phyloP scores from a whole-genome alignment of 2,888 invertebrate genomes.

The Osmoderma eremita region DNA sequence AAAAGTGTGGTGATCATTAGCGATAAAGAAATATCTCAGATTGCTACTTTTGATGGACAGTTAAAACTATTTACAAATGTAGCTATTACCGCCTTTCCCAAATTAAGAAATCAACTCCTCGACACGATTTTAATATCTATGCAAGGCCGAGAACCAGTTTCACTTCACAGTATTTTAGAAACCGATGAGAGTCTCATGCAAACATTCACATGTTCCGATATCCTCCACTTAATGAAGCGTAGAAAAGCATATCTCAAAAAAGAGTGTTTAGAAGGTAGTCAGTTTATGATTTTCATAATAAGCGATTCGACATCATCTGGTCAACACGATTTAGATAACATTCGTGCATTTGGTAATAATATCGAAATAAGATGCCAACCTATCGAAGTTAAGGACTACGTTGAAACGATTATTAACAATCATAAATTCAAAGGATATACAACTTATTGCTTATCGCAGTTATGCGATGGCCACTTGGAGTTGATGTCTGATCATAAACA shows the following conservation, averaged over 20 bases:
- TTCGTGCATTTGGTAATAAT: background rate
- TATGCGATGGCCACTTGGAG: background rate
- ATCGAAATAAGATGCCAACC: background rate
- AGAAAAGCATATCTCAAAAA: background rate
- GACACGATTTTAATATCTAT: background rate
- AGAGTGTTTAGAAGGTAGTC: background rate
- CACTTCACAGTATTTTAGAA: background rate
- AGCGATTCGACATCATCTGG: background rate
- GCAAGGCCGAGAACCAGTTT: background rate
- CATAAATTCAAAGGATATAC: background rate
- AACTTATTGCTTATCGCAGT: background rate
- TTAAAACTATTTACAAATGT: background rate
- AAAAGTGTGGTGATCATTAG: background rate
- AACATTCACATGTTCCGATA: background rate
- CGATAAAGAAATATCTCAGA: background rate
- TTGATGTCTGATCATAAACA: background rate
- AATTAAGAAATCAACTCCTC: too few species aligned
- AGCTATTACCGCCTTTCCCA: too few species aligned
- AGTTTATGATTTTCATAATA: slow-evolving; percentile 5
- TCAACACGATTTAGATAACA: background rate
- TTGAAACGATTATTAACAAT: background rate
- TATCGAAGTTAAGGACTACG: background rate
- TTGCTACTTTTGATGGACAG: background rate
- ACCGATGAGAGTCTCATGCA: background rate
- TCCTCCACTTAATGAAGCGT: background rate